Evolutionary conservation across 2,797 vertebrate species (phyloP), one percentile per base, ranked within the genome.

Genomic region (Erpetoichthys calabaricus): DNA sequence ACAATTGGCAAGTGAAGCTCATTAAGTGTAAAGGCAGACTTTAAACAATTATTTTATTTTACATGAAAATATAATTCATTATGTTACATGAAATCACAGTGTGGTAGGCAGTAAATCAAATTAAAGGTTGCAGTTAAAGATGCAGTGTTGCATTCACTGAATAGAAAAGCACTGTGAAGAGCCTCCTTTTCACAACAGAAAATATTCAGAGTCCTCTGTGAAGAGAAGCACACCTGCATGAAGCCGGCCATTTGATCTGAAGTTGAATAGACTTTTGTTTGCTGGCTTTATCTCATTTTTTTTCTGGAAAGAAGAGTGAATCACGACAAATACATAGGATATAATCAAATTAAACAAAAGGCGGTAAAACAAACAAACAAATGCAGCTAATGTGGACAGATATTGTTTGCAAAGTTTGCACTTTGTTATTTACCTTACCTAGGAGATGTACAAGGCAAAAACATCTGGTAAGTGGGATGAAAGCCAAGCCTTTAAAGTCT

Each of bases 401-500:
- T 71, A 4, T 43, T 56, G 45, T 25, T 43, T 45, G n/a, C n/a
- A n/a, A n/a, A 3, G 5, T 53, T 43, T 53, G 56, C 57, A 25
- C 51, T 55, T 67, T 69, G 66, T 64, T 67, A 70, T 71, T 75
- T 73, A 67, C 71, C 68, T 63, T 50, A 55, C 68, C 64, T 41
- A 63, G 62, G 70, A 76, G 81, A 71, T 79, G 70, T 45, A 50
- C 56, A 60, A 66, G 67, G 54, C 59, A 85, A 83, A 83, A 80
- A 89, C 85, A 82, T 84, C 80, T 89, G 82, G 69, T 65, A 6
- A 45, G 73, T 75, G 81, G 83, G 84, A 83, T 69, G 55, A 51
- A 63, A 79, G 86, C 89, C 87, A 87, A 75, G 73, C 70, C 84
- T 88, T 84, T 85, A 82, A 84, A 78, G 82, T 82, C 80, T 77